A percentile compares a stretch with the other conserved stretches of the same genome.
Evolutionary conservation across 2,113 vertebrate genomes (phyloP).

Genomic region (Gymnorhina tibicen): DNA sequence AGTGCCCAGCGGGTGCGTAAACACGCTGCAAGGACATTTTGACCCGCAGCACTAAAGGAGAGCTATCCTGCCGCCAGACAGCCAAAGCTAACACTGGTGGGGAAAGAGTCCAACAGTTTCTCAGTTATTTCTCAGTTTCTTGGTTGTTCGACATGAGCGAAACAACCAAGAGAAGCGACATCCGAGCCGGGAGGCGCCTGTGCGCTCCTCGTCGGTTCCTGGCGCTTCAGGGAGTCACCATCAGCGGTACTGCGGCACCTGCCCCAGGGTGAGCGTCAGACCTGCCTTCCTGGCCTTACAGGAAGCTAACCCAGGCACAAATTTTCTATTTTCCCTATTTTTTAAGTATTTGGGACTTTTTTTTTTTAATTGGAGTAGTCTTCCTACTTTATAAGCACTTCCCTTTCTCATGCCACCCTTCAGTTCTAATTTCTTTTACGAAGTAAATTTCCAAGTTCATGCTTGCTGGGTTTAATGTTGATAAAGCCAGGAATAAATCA

Average conservation of each 20-base stretch:
- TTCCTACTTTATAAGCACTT: neutral
- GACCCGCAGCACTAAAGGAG: neutral
- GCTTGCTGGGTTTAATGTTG: neutral
- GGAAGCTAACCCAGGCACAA: neutral
- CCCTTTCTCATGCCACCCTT: neutral
- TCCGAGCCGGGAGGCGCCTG: neutral
- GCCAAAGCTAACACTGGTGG: neutral
- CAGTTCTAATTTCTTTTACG: neutral
- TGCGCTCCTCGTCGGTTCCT: neutral
- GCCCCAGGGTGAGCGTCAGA: rapidly evolving
- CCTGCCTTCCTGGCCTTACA: neutral
- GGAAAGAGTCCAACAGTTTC: neutral
- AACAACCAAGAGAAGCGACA: neutral
- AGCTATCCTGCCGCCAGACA: neutral
- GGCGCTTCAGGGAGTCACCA: neutral
- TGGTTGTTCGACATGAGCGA: neutral
- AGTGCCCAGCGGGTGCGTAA: neutral
- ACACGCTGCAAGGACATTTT: neutral
- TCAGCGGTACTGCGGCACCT: neutral
- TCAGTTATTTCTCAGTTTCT: neutral
- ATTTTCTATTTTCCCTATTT: too few species aligned
- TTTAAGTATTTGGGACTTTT: rapidly evolving
- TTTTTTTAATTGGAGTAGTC: neutral
- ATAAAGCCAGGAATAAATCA: neutral
- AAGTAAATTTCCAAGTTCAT: neutral